phyloP scores from a whole-genome alignment of 2,888 invertebrate genomes.

The Lomographa bimaculata region DNA sequence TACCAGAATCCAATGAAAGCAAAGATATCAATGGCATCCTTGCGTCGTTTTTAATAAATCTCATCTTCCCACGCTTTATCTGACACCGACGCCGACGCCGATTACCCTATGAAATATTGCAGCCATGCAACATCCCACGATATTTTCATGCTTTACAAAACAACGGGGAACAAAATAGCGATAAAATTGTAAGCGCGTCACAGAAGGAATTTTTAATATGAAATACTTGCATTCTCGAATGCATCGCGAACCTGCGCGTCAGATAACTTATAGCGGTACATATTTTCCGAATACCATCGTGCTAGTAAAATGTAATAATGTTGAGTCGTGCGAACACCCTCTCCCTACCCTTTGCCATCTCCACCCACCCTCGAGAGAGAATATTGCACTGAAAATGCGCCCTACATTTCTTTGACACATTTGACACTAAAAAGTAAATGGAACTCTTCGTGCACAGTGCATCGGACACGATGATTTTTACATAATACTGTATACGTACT shows the following conservation, averaged over 20 bases:
- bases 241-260: constrained; percentile 20
- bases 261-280: constrained; percentile 25
- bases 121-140: too few species aligned
- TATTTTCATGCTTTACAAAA: too few species aligned
- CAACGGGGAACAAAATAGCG: constrained; percentile 1
- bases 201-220: constrained; percentile 29
- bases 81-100: too few species aligned
- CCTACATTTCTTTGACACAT: constrained; percentile 38
- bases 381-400: constrained; percentile 39
- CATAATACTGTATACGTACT: too few species aligned
- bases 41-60: too few species aligned
- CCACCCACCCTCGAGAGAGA: constrained; percentile 14
- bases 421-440: constrained; percentile 36
- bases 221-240: constrained; percentile 23
- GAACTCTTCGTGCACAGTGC: constrained; percentile 20
- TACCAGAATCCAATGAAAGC: too few species aligned
- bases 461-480: constrained; percentile 23
- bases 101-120: too few species aligned
- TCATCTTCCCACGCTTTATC: too few species aligned
- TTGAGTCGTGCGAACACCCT: constrained; percentile 25
- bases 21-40: too few species aligned
- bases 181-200: constrained; percentile 7
- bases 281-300: constrained; percentile 32
- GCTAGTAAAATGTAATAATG: constrained; percentile 37
- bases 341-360: background rate